A percentile compares a stretch with the other conserved stretches of the same genome.
Evolutionary conservation across 2,113 vertebrate genomes (phyloP).

Genomic region (Copsychus sechellarum): DNA sequence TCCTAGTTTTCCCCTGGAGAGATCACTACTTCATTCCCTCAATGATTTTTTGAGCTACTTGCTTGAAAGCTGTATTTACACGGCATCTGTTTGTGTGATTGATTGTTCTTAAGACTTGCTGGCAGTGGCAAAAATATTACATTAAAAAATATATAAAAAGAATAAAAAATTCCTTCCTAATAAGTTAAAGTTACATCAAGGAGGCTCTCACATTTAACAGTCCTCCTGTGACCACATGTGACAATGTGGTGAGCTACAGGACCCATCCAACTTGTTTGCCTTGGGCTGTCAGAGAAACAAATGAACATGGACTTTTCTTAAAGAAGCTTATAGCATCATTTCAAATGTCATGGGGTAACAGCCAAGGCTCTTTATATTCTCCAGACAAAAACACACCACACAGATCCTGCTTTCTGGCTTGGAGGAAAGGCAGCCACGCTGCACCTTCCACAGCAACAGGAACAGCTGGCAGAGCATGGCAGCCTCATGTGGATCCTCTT

Average conservation of each 20-base stretch:
- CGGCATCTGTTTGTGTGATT: conserved; percentile 32
- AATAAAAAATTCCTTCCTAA: neutral
- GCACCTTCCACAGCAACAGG: neutral
- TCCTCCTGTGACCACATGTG: neutral
- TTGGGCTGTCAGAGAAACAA: conserved; percentile 40
- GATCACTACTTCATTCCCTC: neutral
- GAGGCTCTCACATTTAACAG: conserved; percentile 22
- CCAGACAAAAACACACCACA: neutral
- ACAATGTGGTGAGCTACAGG: neutral
- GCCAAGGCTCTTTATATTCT: neutral
- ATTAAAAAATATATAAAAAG: neutral
- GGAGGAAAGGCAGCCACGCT: neutral
- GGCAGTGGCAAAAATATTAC: neutral
- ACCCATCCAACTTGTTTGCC: neutral
- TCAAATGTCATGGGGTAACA: neutral
- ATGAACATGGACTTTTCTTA: neutral
- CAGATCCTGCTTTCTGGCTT: neutral
- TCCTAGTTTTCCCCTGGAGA: neutral
- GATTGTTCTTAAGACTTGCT: conserved; percentile 9
- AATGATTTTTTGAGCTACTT: conserved; percentile 26
- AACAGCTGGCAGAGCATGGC: neutral
- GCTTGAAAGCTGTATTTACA: conserved; percentile 24
- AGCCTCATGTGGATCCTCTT: neutral
- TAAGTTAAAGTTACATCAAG: conserved; percentile 30
- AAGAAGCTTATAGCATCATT: neutral